Base-by-base conservation (phyloP, 2,888 invertebrate genomes). In the Tridacna crocea region DNA sequence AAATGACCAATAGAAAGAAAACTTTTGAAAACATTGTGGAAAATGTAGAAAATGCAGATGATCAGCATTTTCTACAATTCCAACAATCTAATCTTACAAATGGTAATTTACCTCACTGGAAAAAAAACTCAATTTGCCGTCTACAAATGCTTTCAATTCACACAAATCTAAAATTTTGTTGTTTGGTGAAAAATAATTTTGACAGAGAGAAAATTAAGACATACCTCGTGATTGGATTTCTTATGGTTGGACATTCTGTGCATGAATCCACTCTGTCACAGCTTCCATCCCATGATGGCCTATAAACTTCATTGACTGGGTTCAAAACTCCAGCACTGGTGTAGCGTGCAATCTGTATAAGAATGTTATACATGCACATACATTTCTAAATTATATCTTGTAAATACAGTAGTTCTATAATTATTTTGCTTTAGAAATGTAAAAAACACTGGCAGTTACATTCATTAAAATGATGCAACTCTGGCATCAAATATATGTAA, bases 191-290 rank as follows among this genome's bases (percentile, higher is more conserved):
- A 3, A 19, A 10, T 55, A 6, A 55, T 55, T 55, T 36, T 36
- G 3, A 36, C 2, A 63, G 1, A 26, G 19, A 0, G 46, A 70
- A 46, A 47, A 19, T 36, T 22, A 6, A 47, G 22, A 75, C 72
- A 12, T 61, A 87, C 87, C 87, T 87, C 17, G 85, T 83, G 0
- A 78, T 61, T 10, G 75, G 79, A 80, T 92, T 89, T 73, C 91
- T 85, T 51, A 92, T 84, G 3, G 87, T 87, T 0, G 93, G 92
- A 65, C 93, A 93, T 77, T 93, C 93, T 0, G 89, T 83, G 76
- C 93, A 93, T 10, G 92, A 88, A 26, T 90, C 92, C 19, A 76
- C 77, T 22, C 89, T 79, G 15, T 88, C 82, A 80, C 93, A 93
- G 78, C 88, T 90, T n/a, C 91, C 92, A 58, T 90, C 84, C 92